Conservation (phyloP, 2,888 invertebrate species). For the Drosophila mimica region DNA sequence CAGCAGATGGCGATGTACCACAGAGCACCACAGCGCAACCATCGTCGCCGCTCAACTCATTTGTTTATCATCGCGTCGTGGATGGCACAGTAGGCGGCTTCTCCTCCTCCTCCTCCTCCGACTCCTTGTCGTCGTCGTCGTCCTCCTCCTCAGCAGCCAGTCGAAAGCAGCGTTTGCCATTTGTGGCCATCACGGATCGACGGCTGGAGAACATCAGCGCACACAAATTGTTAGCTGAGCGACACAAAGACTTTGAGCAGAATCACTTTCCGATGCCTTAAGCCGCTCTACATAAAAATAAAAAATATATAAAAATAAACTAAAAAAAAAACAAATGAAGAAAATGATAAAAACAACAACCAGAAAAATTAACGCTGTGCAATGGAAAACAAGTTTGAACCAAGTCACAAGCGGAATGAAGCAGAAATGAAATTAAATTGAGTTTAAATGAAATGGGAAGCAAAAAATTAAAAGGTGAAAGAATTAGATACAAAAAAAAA, state of each 20-base stretch:
- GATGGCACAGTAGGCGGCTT: conserved; percentile 63
- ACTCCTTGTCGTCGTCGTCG: conserved; percentile 5
- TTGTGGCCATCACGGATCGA: conserved; percentile 85
- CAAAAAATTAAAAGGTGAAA: neutral
- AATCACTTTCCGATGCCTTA: conserved; percentile 85
- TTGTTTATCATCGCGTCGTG: conserved; percentile 84
- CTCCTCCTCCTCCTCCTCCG: neutral
- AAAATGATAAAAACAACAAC: conserved; percentile 14
- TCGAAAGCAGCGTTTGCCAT: conserved; percentile 84
- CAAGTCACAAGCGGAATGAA: neutral
- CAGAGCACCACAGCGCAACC: conserved; percentile 20
- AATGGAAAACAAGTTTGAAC: conserved; percentile 22
- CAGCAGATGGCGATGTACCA: conserved; percentile 13
- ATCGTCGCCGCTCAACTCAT: conserved; percentile 76
- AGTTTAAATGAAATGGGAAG: conserved; percentile 3
- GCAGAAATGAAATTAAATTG: conserved; percentile 9
- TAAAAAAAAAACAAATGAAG: neutral
- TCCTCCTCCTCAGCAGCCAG: conserved; percentile 32
- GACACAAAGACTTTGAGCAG: conserved; percentile 83
- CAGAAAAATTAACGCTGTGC: conserved; percentile 5
- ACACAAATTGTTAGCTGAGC: conserved; percentile 73
- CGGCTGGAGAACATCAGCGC: conserved; percentile 79
- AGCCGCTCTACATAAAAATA: conserved; percentile 24
- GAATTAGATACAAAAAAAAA: conserved; percentile 15
- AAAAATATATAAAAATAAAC: conserved; percentile 1